phyloP scores from a whole-genome alignment of 2,113 vertebrate genomes.

The Rhea americana region DNA sequence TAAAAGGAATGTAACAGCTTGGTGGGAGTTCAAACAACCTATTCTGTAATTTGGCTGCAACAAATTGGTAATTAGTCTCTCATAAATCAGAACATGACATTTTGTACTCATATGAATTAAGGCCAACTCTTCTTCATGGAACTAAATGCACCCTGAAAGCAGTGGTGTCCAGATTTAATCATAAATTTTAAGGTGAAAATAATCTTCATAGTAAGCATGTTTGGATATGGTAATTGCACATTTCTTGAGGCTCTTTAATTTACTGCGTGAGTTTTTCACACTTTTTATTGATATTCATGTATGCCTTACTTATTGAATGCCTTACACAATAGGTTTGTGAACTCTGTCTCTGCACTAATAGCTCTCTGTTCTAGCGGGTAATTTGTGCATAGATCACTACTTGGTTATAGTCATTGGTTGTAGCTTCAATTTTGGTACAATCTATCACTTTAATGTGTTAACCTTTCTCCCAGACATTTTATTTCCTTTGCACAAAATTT shows the following conservation, averaged over 20 bases:
- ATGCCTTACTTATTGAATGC: neutral
- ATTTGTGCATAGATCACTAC: neutral
- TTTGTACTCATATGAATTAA: neutral
- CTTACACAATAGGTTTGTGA: neutral
- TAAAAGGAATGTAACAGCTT: neutral
- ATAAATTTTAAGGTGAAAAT: neutral
- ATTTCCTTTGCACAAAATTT: neutral
- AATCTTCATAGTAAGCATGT: neutral
- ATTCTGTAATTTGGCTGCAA: neutral
- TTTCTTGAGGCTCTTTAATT: neutral
- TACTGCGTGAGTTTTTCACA: neutral
- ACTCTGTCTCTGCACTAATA: rapidly evolving
- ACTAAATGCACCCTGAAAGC: neutral
- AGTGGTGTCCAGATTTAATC: neutral
- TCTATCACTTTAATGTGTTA: neutral
- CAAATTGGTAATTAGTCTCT: neutral
- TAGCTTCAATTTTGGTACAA: neutral
- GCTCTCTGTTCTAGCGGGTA: neutral
- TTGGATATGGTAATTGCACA: neutral
- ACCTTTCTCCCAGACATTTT: neutral
- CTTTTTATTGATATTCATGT: neutral
- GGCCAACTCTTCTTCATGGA: neutral
- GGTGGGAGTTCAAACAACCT: neutral
- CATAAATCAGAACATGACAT: neutral
- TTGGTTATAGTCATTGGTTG: neutral